A percentile compares a stretch with the other conserved stretches of the same genome.
phyloP scores from a whole-genome alignment of 1,140 invertebrate genomes.

The Drosophila ficusphila region DNA sequence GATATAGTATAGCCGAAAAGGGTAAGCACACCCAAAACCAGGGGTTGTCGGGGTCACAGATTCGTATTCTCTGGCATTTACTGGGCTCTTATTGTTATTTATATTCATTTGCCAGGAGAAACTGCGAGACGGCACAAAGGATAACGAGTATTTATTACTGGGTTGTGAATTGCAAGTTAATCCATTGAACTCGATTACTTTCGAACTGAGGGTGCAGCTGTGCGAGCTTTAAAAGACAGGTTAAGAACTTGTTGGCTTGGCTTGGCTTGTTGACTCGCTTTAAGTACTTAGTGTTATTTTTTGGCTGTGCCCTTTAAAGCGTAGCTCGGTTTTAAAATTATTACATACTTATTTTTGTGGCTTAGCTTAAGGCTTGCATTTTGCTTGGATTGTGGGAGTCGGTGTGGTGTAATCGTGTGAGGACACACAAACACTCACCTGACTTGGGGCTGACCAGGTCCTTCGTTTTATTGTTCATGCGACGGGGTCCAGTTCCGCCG shows the following conservation, averaged over 20 bases:
- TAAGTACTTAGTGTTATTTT: conserved; percentile 11
- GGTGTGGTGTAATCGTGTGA: background rate
- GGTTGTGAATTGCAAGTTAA: conserved; percentile 24
- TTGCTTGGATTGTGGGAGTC: conserved; percentile 33
- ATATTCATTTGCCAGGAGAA: conserved; percentile 4
- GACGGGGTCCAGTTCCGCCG: conserved; percentile 80
- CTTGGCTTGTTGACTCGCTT: conserved; percentile 1
- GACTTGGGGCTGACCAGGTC: conserved; percentile 84
- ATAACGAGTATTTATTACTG: conserved; percentile 33
- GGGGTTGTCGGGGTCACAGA: conserved; percentile 12
- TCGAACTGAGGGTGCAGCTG: conserved; percentile 60
- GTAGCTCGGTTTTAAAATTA: background rate
- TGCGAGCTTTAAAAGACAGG: conserved; percentile 50
- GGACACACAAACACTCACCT: conserved; percentile 68
- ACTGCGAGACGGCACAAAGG: conserved; percentile 41
- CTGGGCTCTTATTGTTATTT: conserved; percentile 2
- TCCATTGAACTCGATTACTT: conserved; percentile 22
- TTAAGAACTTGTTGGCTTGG: conserved; percentile 38
- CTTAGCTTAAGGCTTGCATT: conserved; percentile 19
- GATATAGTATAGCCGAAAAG: conserved; percentile 39
- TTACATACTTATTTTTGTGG: conserved; percentile 12
- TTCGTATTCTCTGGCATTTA: conserved; percentile 6
- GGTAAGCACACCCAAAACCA: conserved; percentile 40
- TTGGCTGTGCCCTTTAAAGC: conserved; percentile 43
- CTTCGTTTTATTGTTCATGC: conserved; percentile 84